phyloP scores from a whole-genome alignment of 1,140 invertebrate species.

The Drosophila murphyi region DNA sequence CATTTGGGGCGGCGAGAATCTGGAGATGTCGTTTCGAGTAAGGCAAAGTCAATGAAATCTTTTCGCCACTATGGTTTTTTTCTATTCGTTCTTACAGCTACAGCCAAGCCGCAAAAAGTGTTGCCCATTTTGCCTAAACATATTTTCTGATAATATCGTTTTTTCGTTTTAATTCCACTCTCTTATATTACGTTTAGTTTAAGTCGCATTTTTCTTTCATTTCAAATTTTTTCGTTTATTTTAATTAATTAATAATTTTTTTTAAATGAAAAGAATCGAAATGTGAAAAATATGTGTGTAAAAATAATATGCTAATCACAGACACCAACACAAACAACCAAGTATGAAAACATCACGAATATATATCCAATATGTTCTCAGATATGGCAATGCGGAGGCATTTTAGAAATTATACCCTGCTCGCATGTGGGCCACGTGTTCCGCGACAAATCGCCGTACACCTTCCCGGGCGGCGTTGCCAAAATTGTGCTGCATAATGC shows the following conservation, averaged over 20 bases:
- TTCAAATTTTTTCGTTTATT: constrained; percentile 8
- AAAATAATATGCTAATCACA: constrained; percentile 50
- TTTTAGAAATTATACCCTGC: constrained; percentile 97
- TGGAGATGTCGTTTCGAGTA: constrained; percentile 99
- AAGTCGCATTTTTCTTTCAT: constrained; percentile 29
- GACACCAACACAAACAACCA: constrained; percentile 56
- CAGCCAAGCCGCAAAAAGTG: constrained; percentile 70
- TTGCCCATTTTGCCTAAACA: constrained; percentile 36
- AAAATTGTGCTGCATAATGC: constrained; percentile 98
- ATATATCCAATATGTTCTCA: constrained; percentile 85
- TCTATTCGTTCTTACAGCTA: constrained; percentile 56
- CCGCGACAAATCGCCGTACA: constrained; percentile 99
- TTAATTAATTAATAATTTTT: constrained; percentile 10
- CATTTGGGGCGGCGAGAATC: constrained; percentile 99
- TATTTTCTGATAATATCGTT: constrained; percentile 39
- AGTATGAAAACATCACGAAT: constrained; percentile 8
- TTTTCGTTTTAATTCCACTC: constrained; percentile 18
- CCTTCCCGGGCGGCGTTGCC: constrained; percentile 99
- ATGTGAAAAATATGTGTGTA: constrained; percentile 15
- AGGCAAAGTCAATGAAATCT: constrained; percentile 77
- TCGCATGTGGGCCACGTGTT: constrained; percentile 99
- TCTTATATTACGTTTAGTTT: constrained; percentile 4
- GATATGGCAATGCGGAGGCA: constrained; percentile 99
- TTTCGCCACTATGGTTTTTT: constrained; percentile 38
- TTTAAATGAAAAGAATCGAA: constrained; percentile 29